Evolutionary conservation across 2,888 invertebrate species (phyloP).

Genomic region (Pterobdella sp.): DNA sequence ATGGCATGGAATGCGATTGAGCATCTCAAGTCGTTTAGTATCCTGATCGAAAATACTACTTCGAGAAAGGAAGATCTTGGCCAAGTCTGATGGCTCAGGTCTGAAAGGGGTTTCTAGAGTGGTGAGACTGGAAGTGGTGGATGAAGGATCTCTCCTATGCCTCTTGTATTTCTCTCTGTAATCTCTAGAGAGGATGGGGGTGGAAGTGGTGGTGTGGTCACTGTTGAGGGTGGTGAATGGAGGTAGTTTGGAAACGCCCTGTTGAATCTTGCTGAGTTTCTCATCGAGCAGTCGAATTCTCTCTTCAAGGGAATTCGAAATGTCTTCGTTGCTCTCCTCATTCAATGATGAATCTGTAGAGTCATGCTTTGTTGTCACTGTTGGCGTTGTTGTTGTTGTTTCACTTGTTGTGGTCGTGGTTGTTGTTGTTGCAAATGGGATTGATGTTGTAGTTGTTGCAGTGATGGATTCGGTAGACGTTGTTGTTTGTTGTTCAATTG

Average conservation of each 20-base stretch:
- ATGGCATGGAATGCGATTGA: constrained; percentile 12
- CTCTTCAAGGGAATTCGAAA: constrained; percentile 66
- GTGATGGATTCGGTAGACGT: not conserved
- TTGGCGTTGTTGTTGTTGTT: not conserved
- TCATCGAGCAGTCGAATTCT: constrained; percentile 84
- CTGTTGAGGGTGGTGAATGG: constrained; percentile 23
- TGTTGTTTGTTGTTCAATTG: not conserved
- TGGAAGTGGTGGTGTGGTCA: constrained; percentile 12
- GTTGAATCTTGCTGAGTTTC: constrained; percentile 60
- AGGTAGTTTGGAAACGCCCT: constrained; percentile 30
- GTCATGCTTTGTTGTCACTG: constrained; percentile 9
- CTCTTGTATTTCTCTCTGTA: constrained; percentile 37
- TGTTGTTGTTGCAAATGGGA: not conserved
- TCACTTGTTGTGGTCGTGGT: constrained; percentile 1
- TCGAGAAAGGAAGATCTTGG: constrained; percentile 80
- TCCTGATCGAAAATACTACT: constrained; percentile 90
- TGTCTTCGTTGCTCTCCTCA: constrained; percentile 16
- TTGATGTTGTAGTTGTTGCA: constrained; percentile 10
- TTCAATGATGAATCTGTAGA: not conserved
- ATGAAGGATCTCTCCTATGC: constrained; percentile 18
- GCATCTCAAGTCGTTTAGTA: constrained; percentile 64
- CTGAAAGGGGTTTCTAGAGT: constrained; percentile 44
- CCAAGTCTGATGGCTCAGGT: constrained; percentile 84
- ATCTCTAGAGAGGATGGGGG: constrained; percentile 31
- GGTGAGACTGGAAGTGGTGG: not conserved